Percentiles rank a stretch among this genome's conserved stretches.
Evolutionary conservation across 2,113 vertebrate species (phyloP).

Genomic region (Macrotus californicus): DNA sequence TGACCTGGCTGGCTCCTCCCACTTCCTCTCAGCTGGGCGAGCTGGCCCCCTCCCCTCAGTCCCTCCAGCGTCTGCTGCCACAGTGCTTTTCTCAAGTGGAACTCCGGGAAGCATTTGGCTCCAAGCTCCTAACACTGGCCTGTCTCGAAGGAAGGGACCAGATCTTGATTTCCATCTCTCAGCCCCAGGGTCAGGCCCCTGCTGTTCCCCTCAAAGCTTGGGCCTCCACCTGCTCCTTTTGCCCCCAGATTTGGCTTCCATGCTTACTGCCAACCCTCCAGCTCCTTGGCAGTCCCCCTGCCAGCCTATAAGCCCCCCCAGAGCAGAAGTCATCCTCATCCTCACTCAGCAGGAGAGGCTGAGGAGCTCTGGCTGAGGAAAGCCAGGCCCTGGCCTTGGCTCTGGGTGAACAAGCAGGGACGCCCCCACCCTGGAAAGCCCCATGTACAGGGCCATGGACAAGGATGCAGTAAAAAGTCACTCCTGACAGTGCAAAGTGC

Average conservation of each 20-base stretch:
- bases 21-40: background rate
- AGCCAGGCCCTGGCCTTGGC: background rate
- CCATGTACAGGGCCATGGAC: background rate
- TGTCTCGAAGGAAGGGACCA: background rate
- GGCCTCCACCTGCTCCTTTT: background rate
- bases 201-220: background rate
- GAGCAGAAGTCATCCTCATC: background rate
- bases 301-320: no score
- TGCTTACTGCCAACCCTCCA: background rate
- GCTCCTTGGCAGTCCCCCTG: background rate
- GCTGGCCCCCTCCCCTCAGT: background rate
- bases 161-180: background rate
- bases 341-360: background rate
- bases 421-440: background rate
- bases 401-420: background rate
- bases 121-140: background rate
- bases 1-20: background rate
- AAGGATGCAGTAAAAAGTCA: background rate
- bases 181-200: background rate
- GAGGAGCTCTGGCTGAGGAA: background rate
- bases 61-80: background rate
- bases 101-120: background rate
- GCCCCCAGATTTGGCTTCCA: background rate
- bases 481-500: background rate
- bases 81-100: background rate